A percentile compares a stretch with the other conserved stretches of the same genome.
These are phyloP conservation scores for Fistularia commersonii DNA, from an alignment of 2,797 vertebrate species.

Conservation along the genomic window DNA sequence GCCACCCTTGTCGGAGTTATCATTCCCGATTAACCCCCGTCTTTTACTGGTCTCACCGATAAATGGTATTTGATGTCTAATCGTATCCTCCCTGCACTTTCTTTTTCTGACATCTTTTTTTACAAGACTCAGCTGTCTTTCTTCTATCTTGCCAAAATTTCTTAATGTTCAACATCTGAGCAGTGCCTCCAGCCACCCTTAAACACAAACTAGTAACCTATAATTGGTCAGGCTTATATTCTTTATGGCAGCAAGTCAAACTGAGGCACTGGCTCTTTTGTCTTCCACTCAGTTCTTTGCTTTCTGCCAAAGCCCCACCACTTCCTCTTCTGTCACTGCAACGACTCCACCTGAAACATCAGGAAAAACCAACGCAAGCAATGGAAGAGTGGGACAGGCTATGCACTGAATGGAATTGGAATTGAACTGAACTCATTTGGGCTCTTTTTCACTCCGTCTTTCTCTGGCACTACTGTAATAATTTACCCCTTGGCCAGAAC, in stretches of 20 bases:
- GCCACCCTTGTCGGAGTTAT: conserved; percentile 40
- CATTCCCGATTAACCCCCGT: conserved; percentile 45
- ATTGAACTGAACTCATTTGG: conserved; percentile 36
- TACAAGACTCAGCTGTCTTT: conserved; percentile 24
- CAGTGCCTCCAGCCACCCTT: conserved; percentile 45
- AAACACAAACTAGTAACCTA: conserved; percentile 55
- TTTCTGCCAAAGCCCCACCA: not conserved
- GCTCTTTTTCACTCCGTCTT: conserved; percentile 2
- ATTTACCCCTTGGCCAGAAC: conserved; percentile 65
- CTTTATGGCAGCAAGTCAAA: conserved; percentile 20
- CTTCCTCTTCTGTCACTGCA: conserved; percentile 20
- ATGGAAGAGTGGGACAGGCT: conserved; percentile 21
- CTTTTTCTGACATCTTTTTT: conserved; percentile 29
- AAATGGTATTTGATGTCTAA: conserved; percentile 57
- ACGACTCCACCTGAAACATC: conserved; percentile 14
- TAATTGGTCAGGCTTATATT: conserved; percentile 41
- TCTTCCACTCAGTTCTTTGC: conserved; percentile 12
- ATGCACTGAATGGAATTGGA: conserved; percentile 39
- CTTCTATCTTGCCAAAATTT: conserved; percentile 29
- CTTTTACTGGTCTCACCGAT: conserved; percentile 36
- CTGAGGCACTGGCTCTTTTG: conserved; percentile 33
- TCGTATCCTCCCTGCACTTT: conserved; percentile 27
- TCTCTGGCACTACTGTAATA: conserved; percentile 68
- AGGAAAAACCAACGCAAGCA: conserved; percentile 2
- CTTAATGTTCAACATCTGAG: conserved; percentile 36